These are phyloP conservation scores for Margaritifera margaritifera DNA, from an alignment of 2,888 invertebrate species.

Conservation along the genomic window DNA sequence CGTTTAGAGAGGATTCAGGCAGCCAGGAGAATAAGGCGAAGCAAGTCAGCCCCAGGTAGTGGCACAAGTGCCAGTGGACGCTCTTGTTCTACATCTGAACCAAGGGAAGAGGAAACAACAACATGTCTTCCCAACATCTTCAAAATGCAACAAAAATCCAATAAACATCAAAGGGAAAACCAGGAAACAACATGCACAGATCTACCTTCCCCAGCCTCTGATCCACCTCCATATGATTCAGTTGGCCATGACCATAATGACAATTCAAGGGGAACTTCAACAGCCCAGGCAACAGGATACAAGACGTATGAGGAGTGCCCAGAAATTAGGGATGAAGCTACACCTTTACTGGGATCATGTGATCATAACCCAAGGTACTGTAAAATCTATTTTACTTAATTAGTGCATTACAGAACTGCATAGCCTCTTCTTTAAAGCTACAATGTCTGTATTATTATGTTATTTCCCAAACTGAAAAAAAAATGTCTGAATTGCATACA, in stretches of 20 bases:
- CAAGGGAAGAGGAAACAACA: conserved; percentile 45
- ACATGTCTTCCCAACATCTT: conserved; percentile 66
- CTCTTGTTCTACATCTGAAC: conserved; percentile 17
- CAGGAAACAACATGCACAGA: conserved; percentile 47
- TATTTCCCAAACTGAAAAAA: too few relatives aligned
- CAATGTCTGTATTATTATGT: too few relatives aligned
- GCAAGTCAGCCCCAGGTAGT: conserved; percentile 59
- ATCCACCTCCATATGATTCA: conserved; percentile 53
- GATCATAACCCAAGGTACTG: conserved; percentile 28
- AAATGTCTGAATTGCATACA: too few relatives aligned
- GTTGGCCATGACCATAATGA: conserved; percentile 38
- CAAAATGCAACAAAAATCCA: conserved; percentile 58
- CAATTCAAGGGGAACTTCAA: conserved; percentile 25
- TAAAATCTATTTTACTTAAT: too few relatives aligned
- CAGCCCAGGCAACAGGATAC: conserved; percentile 17
- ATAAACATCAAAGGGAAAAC: conserved; percentile 50
- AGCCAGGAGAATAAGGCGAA: conserved; percentile 57
- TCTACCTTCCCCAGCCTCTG: conserved; percentile 56
- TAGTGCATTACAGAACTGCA: too few relatives aligned
- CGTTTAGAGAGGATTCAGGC: conserved; percentile 62
- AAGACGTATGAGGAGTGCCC: conserved; percentile 43
- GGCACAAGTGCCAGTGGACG: conserved; percentile 51
- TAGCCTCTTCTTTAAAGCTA: too few relatives aligned
- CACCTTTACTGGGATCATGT: conserved; percentile 43
- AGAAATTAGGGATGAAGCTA: conserved; percentile 49